Conservation (phyloP, 2,888 invertebrate species). For the Acleris holmiana region DNA sequence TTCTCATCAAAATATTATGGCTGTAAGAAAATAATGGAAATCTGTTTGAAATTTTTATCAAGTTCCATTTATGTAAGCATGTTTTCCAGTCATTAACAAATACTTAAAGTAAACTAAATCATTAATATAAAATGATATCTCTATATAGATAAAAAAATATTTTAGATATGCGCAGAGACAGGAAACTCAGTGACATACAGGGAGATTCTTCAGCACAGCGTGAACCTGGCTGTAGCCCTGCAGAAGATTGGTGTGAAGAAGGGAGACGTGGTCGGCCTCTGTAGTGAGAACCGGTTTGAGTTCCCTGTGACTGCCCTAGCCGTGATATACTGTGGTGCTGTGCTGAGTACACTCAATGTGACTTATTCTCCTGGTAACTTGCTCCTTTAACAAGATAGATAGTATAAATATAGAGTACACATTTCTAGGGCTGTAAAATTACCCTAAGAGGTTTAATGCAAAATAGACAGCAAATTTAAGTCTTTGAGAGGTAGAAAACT, state of each 20-base stretch:
- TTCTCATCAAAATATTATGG: too few relatives aligned
- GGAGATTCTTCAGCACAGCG: conserved; percentile 83
- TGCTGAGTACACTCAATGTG: conserved; percentile 86
- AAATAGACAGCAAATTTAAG: too few relatives aligned
- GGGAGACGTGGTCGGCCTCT: conserved; percentile 85
- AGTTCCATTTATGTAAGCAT: too few relatives aligned
- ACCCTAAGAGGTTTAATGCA: too few relatives aligned
- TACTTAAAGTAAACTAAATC: too few relatives aligned
- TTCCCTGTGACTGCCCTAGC: conserved; percentile 83
- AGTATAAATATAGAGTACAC: neutral
- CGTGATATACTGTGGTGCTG: conserved; percentile 83
- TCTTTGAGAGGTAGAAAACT: too few relatives aligned
- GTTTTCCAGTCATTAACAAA: too few relatives aligned
- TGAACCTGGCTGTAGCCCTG: conserved; percentile 82
- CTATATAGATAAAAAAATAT: neutral
- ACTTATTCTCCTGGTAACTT: conserved; percentile 84
- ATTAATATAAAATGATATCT: too few relatives aligned
- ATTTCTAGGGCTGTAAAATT: too few relatives aligned
- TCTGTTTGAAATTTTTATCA: too few relatives aligned
- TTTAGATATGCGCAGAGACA: conserved; percentile 85
- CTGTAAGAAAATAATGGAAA: too few relatives aligned
- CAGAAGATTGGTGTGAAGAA: conserved; percentile 76
- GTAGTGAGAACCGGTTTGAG: conserved; percentile 87
- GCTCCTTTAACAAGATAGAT: neutral
- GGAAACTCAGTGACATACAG: conserved; percentile 81